Percentiles rank a stretch among this genome's conserved stretches.
Evolutionary conservation across 2,888 invertebrate genomes (phyloP).

Genomic region (Agonopterix alstromeriana): DNA sequence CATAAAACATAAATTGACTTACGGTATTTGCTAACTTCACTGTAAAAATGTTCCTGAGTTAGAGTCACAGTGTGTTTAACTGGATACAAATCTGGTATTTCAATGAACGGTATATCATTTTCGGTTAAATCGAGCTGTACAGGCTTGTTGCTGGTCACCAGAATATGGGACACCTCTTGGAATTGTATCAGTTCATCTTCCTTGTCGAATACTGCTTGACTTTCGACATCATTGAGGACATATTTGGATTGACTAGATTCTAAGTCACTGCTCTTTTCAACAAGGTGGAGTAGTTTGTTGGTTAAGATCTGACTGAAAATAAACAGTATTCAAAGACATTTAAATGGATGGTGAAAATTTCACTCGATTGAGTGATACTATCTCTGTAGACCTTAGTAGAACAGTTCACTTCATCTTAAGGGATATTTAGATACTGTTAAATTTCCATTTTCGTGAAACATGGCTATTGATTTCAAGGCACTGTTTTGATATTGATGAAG

Average conservation of each 20-base stretch:
- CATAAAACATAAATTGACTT: constrained; percentile 42
- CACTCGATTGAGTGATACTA: no score
- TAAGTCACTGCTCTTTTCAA: constrained; percentile 79
- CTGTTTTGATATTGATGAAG: no score
- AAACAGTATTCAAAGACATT: background rate
- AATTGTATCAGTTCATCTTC: constrained; percentile 80
- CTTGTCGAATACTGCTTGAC: constrained; percentile 77
- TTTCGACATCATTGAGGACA: constrained; percentile 76
- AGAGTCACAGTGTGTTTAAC: constrained; percentile 84
- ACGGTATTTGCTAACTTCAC: constrained; percentile 81
- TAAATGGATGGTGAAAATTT: no score
- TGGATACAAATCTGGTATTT: constrained; percentile 85
- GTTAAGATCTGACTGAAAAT: constrained; percentile 77
- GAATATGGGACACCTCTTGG: constrained; percentile 78
- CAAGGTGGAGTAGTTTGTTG: constrained; percentile 80
- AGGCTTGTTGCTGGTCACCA: constrained; percentile 80
- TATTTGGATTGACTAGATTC: constrained; percentile 74
- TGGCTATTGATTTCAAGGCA: no score
- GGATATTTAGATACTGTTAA: no score
- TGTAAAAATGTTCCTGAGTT: constrained; percentile 79
- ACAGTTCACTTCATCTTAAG: no score
- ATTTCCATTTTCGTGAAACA: no score
- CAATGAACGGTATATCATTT: constrained; percentile 64
- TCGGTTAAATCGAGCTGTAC: constrained; percentile 70
- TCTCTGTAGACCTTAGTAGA: no score